These are phyloP conservation scores for Oreonectes daqikongensis DNA, from an alignment of 2,797 vertebrate genomes.

Conservation along the genomic window DNA sequence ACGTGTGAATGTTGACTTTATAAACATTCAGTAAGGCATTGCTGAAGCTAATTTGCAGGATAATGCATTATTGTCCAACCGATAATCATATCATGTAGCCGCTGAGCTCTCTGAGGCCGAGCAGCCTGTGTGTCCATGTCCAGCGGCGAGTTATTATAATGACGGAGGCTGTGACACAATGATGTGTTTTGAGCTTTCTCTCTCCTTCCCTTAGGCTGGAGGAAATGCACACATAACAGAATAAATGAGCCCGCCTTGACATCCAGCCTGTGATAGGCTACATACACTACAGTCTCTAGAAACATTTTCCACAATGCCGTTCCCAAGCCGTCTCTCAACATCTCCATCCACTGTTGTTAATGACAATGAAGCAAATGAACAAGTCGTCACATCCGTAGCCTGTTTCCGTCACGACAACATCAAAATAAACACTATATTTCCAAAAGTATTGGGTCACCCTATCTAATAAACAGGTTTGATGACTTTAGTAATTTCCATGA, in stretches of 20 bases:
- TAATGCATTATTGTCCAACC: neutral
- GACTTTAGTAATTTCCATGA: no score
- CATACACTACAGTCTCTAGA: neutral
- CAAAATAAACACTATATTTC: no score
- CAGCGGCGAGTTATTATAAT: constrained; percentile 17
- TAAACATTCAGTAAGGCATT: neutral
- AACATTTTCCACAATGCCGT: constrained; percentile 28
- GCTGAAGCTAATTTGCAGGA: neutral
- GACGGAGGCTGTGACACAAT: constrained; percentile 3
- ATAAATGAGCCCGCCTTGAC: constrained; percentile 10
- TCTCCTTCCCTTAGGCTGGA: constrained; percentile 19
- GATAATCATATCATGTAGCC: constrained; percentile 1
- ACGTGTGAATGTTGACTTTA: neutral
- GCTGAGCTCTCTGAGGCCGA: neutral
- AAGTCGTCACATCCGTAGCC: no score
- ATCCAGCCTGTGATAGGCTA: constrained; percentile 10
- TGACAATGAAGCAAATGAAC: neutral
- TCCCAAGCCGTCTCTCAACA: constrained; percentile 47
- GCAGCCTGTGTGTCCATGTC: constrained; percentile 14
- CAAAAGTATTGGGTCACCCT: no score
- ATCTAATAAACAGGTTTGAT: no score
- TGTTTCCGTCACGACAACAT: no score
- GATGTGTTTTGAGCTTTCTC: constrained; percentile 16
- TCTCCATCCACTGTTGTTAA: constrained; percentile 38
- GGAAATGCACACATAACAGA: constrained; percentile 15